Evolutionary conservation across 2,888 invertebrate species (phyloP).

Genomic region (Serrognathus titanus): DNA sequence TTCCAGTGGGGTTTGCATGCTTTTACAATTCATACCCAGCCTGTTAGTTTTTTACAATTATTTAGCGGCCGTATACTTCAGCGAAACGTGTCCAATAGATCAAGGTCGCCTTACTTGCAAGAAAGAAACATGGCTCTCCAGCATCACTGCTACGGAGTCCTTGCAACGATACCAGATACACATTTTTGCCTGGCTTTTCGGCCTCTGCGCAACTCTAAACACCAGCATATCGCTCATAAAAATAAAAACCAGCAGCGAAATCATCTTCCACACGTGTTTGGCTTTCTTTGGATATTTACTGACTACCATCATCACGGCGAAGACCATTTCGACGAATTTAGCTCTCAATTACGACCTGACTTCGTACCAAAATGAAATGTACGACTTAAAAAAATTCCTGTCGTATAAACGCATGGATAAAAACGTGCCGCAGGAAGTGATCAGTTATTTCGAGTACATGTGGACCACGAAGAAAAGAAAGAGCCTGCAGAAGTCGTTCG

Average conservation of each 20-base stretch:
- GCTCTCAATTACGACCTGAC: slow-evolving; percentile 10
- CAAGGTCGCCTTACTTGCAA: background rate
- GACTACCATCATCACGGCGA: slow-evolving; percentile 2
- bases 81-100: background rate
- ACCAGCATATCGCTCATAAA: background rate
- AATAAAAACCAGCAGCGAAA: background rate
- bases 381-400: slow-evolving; percentile 25
- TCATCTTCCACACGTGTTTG: background rate
- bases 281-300: background rate
- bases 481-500: slow-evolving; percentile 15
- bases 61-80: background rate
- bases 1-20: background rate
- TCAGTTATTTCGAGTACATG: slow-evolving; percentile 30
- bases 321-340: slow-evolving; percentile 8
- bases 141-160: background rate
- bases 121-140: slow-evolving; percentile 3
- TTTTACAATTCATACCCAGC: slow-evolving; percentile 5
- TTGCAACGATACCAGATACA: background rate
- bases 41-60: slow-evolving; percentile 7
- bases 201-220: background rate
- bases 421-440: slow-evolving; percentile 22
- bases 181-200: background rate
- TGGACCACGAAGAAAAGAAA: slow-evolving; percentile 25
- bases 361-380: slow-evolving; percentile 27
- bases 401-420: slow-evolving; percentile 24